Base-by-base conservation (phyloP, 2,113 vertebrate species). In the Telmatochromis bifrenatus region DNA sequence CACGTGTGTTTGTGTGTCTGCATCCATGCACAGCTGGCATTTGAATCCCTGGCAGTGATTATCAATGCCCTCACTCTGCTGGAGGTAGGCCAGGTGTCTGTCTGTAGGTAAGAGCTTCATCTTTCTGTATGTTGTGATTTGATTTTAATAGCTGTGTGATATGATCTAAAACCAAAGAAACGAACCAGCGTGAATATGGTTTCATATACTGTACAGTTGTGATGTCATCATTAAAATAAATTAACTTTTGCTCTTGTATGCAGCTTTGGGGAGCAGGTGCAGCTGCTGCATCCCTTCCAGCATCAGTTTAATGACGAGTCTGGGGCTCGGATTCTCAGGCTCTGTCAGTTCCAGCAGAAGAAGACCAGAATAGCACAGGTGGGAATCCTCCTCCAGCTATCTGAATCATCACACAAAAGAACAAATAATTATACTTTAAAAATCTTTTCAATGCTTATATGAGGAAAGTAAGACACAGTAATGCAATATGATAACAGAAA, bases 341-440 rank as follows among this genome's bases (percentile, higher is more conserved):
- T 98, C 21, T 99, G 99, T 95, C 98, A 97, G 95, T 99, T 99
- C 94, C 97, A 99, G 54, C 99, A 99, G 94, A 99, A 98, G 96
- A 99, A 99, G 95, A 99, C 98, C 73, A 97, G 97, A 88, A 98
- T 99, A 94, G 98, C 98, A 62, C 98, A 99, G 97, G 99, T 99
- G 91, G 62, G 84, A 47, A 8, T 65, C 42, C 14, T 39, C 37
- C 37, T 42, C 65, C 2, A 70, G n/a, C 35, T 23, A 9, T 21
- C 10, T 37, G 60, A 65, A 21, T 23, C 37, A 70, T 26, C 12
- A 45, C 65, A 70, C 37, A 70, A 9, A 68, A 0, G 12, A 70
- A 0, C 65, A 70, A 15, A 9, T 4, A 70, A 23, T 70, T 37
- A 65, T n/a, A 13, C 60, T 65, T 37, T 37, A 3, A 26, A 42